Percentiles rank a stretch among this genome's conserved stretches.
phyloP scores from a whole-genome alignment of 1,140 invertebrate genomes.

The Zaprionus lachaisei region DNA sequence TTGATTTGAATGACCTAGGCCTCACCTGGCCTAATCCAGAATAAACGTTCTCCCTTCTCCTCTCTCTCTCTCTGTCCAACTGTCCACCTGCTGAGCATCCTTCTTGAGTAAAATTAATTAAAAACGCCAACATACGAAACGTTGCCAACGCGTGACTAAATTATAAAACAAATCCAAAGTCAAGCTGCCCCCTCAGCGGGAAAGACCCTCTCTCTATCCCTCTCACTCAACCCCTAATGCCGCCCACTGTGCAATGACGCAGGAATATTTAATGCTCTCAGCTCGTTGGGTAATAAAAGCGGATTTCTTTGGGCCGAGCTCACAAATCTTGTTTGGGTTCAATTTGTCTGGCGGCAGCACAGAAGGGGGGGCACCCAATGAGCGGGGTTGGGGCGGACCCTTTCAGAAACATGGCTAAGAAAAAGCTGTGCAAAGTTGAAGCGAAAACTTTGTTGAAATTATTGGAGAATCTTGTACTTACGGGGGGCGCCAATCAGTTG shows the following conservation, averaged over 20 bases:
- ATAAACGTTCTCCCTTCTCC: neutral
- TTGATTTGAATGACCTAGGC: slow-evolving; percentile 69
- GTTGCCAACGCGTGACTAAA: slow-evolving; percentile 64
- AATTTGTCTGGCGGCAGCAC: slow-evolving; percentile 30
- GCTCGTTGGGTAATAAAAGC: slow-evolving; percentile 70
- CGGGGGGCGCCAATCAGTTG: slow-evolving; percentile 62
- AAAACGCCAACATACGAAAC: slow-evolving; percentile 68
- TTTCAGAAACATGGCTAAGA: slow-evolving; percentile 37
- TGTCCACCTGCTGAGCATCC: slow-evolving; percentile 42
- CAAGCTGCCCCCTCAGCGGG: neutral
- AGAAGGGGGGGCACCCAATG: neutral
- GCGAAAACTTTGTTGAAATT: slow-evolving; percentile 54
- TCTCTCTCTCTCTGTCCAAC: neutral
- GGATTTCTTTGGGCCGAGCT: slow-evolving; percentile 63
- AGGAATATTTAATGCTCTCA: slow-evolving; percentile 73
- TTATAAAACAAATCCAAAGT: slow-evolving; percentile 72
- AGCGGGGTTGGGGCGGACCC: neutral
- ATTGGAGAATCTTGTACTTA: slow-evolving; percentile 65
- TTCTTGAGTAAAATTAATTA: slow-evolving; percentile 74
- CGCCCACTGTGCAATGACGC: slow-evolving; percentile 62
- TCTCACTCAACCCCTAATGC: neutral
- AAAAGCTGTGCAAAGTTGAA: slow-evolving; percentile 39
- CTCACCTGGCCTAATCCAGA: neutral
- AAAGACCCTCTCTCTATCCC: slow-evolving; percentile 3
- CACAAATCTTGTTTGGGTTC: slow-evolving; percentile 74